These are phyloP conservation scores for Zygaena filipendulae DNA, from an alignment of 2,888 invertebrate genomes.

Conservation along the genomic window DNA sequence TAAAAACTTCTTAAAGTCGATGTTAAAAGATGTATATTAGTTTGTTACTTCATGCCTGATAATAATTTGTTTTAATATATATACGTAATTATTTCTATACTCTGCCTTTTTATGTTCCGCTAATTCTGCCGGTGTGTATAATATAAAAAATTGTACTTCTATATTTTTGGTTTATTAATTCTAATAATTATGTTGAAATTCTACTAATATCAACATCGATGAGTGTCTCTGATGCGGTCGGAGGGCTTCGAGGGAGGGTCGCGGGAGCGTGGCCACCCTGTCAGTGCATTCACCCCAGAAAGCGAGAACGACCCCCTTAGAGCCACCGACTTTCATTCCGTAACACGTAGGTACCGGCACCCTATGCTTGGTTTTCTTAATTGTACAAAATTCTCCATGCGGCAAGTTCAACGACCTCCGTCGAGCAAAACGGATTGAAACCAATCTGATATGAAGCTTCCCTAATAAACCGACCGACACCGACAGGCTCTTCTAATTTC, in stretches of 20 bases:
- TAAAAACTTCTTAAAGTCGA: no score
- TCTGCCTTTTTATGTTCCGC: no score
- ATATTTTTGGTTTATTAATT: no score
- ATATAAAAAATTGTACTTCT: no score
- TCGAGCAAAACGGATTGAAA: conserved; percentile 28
- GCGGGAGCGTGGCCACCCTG: conserved; percentile 44
- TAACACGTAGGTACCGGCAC: conserved; percentile 44
- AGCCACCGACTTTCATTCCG: conserved; percentile 45
- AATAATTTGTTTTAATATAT: no score
- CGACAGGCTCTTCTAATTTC: conserved; percentile 21
- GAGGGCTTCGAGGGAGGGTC: conserved; percentile 37
- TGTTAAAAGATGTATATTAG: no score
- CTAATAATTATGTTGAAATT: no score
- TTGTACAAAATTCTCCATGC: conserved; percentile 50
- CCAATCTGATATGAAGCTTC: no score
- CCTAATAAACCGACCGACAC: no score
- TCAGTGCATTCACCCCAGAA: conserved; percentile 65
- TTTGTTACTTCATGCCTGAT: no score
- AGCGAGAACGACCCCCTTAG: conserved; percentile 52
- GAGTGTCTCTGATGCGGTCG: conserved; percentile 53
- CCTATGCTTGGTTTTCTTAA: conserved; percentile 59
- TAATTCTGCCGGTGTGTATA: no score
- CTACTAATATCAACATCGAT: conserved; percentile 30
- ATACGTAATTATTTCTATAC: no score
- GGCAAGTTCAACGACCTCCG: conserved; percentile 45